These are phyloP conservation scores for Drosophila chauvacae DNA, from an alignment of 1,140 invertebrate species.

Conservation along the genomic window DNA sequence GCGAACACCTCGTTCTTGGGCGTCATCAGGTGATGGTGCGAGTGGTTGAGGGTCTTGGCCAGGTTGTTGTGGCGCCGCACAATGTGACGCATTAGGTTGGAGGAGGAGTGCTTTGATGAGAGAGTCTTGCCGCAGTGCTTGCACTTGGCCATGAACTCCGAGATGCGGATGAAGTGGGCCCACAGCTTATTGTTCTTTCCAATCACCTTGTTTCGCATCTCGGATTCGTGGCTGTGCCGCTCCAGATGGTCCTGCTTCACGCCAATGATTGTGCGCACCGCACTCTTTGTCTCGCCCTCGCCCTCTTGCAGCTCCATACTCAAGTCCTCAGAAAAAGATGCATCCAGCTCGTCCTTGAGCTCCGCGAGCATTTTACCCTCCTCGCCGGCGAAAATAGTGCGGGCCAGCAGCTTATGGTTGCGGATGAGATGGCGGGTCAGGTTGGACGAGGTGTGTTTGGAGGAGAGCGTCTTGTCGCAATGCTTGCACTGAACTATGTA, in stretches of 20 bases:
- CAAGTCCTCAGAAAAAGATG: constrained; percentile 55
- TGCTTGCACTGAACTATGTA: constrained; percentile 77
- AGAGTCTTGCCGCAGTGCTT: constrained; percentile 73
- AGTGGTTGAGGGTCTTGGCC: constrained; percentile 64
- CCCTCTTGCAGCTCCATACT: constrained; percentile 49
- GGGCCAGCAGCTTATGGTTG: constrained; percentile 66
- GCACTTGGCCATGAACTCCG: constrained; percentile 73
- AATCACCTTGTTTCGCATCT: constrained; percentile 68
- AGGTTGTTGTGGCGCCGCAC: constrained; percentile 67
- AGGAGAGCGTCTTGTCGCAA: constrained; percentile 74
- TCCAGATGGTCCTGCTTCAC: constrained; percentile 47
- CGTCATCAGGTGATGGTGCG: constrained; percentile 60
- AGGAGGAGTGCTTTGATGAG: constrained; percentile 73
- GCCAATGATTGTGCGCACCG: constrained; percentile 63
- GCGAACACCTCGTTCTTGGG: constrained; percentile 55
- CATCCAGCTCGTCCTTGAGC: constrained; percentile 62
- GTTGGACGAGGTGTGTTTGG: constrained; percentile 74
- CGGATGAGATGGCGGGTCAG: constrained; percentile 72
- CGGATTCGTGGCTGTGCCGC: constrained; percentile 32
- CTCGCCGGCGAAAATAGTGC: constrained; percentile 64
- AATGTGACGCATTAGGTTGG: constrained; percentile 74
- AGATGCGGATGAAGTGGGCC: constrained; percentile 73
- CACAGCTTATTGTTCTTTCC: constrained; percentile 75
- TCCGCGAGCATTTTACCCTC: constrained; percentile 73
- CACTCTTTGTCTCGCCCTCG: constrained; percentile 64